Evolutionary conservation across 2,113 vertebrate genomes (phyloP).

Genomic region (Dicrurus megarhynchus): DNA sequence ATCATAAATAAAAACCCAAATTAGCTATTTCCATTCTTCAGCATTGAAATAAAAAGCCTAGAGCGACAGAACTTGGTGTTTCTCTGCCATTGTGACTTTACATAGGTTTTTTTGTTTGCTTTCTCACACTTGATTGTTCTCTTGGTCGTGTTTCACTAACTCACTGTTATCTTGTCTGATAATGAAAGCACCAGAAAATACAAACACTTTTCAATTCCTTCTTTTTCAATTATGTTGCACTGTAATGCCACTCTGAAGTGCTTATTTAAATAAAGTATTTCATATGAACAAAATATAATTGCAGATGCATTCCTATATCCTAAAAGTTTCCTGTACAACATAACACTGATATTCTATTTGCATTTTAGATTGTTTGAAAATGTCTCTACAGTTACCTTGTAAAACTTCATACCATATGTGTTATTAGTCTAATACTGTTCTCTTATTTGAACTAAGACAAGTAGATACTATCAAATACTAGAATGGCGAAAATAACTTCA

Average conservation of each 20-base stretch:
- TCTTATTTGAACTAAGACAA: neutral
- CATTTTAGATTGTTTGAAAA: constrained; percentile 25
- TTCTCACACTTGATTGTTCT: constrained; percentile 29
- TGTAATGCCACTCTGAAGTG: constrained; percentile 16
- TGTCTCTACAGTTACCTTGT: neutral
- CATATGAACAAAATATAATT: constrained; percentile 52
- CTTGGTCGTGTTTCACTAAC: neutral
- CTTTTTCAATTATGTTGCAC: constrained; percentile 58
- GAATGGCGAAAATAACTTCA: neutral
- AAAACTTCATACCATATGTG: neutral
- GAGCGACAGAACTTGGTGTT: neutral
- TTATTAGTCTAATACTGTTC: neutral
- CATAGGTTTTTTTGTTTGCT: constrained; percentile 28
- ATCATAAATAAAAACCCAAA: neutral
- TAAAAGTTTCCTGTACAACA: neutral
- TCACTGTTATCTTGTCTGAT: constrained; percentile 51
- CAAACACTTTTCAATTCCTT: constrained; percentile 57
- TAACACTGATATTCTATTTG: constrained; percentile 58
- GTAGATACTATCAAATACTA: neutral
- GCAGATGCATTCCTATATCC: neutral
- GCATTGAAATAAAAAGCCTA: neutral
- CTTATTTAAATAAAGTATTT: constrained; percentile 17
- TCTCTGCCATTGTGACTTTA: neutral
- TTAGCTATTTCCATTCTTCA: neutral
- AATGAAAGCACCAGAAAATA: constrained; percentile 60